phyloP scores from a whole-genome alignment of 2,113 vertebrate genomes.

The Ophthalmolycus amberensis region DNA sequence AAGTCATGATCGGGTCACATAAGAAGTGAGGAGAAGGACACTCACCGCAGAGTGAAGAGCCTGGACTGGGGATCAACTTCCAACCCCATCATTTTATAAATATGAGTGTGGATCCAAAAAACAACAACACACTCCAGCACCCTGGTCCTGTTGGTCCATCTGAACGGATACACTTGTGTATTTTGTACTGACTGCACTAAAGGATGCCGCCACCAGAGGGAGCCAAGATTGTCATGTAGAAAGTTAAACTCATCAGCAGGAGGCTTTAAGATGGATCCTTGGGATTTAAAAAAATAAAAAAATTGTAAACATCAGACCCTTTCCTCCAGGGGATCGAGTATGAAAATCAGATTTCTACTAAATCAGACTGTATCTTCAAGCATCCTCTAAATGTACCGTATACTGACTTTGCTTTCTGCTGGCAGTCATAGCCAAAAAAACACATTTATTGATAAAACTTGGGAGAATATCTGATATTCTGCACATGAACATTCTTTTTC shows the following conservation, averaged over 20 bases:
- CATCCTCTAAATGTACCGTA: not conserved
- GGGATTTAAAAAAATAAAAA: not conserved
- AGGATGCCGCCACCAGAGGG: constrained; percentile 56
- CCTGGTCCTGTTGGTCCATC: constrained; percentile 5
- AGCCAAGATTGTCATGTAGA: constrained; percentile 9
- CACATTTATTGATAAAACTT: constrained; percentile 6
- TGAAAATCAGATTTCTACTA: constrained; percentile 20
- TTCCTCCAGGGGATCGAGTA: not conserved
- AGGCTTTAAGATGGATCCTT: not conserved
- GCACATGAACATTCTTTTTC: constrained; percentile 11
- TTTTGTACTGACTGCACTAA: constrained; percentile 43
- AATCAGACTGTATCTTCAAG: not conserved
- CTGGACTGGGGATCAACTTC: not conserved
- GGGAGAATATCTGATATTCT: constrained; percentile 18
- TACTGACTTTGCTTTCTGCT: not conserved
- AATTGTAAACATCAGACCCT: not conserved
- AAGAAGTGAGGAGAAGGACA: constrained; percentile 82
- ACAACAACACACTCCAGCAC: constrained; percentile 23
- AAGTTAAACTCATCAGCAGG: not conserved
- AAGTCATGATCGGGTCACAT: constrained; percentile 96
- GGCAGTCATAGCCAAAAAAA: not conserved
- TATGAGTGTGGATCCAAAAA: not conserved
- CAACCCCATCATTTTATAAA: not conserved
- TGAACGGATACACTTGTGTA: constrained; percentile 11
- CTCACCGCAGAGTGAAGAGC: not conserved